Evolutionary conservation across 2,888 invertebrate species (phyloP), one percentile per base, ranked within the genome.

Genomic region (Metellina segmentata): DNA sequence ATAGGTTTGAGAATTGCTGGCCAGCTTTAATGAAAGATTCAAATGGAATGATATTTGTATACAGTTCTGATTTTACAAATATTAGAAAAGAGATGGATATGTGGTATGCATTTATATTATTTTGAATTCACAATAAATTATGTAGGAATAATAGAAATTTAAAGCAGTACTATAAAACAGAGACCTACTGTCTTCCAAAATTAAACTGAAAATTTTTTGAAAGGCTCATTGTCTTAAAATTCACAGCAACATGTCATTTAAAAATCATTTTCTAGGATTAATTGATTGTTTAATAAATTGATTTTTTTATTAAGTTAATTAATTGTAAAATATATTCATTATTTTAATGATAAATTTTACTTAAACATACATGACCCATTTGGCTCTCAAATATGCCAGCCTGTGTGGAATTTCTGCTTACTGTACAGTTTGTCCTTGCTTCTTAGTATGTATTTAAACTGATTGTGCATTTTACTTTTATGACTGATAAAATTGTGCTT

Each of bases 1-100:
- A 81, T 94, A 97, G 97, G 94, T 97, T 96, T 95, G 96, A 97
- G 94, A 96, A 96, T 9, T 97, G 97, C 94, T 97, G 97, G 97
- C 97, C 97, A 53, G 97, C 97, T 0, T 96, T 97, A 92, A 96
- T 97, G 77, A 95, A 96, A 93, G 96, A 96, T 93, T 96, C 96
- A 0, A 96, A 96, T 93, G 97, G 97, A 8, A 96, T 97, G 8
- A 96, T 97, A 92, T 96, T 97, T 93, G 97, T 97, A 0, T 97
- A 96, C 94, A 96, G 96, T 93, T 96, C 96, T 13, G 96, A 96
- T 79, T 94, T 95, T 49, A 34, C 51, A 11, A 93, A 93, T 13
- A 89, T 93, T 13, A 74, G 92, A n/a, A 91, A 90, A 81, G 89
- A 93, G 78, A 93, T 91, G 93, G 92, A 92, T 53, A 92, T 90